Conservation (phyloP, 2,888 invertebrate genomes). For the Ceraclea dissimilis region DNA sequence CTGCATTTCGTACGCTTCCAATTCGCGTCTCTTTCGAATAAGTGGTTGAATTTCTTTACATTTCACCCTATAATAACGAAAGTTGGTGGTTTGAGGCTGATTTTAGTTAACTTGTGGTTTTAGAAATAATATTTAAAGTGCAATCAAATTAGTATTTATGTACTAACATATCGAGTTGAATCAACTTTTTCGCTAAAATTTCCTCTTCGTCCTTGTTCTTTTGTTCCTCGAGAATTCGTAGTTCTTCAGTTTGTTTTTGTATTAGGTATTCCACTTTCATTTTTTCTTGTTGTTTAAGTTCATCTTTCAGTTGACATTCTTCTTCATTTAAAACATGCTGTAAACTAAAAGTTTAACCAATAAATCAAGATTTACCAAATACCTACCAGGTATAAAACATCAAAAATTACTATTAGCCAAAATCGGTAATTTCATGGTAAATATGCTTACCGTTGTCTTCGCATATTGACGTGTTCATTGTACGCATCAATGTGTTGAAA, state of each 20-base stretch:
- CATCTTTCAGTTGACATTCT: constrained; percentile 10
- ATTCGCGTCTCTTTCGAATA: constrained; percentile 36
- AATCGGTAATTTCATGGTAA: no score
- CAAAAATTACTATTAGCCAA: no score
- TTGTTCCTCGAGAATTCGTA: constrained; percentile 7
- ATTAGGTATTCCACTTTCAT: constrained; percentile 7
- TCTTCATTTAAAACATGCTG: constrained; percentile 19
- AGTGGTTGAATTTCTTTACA: constrained; percentile 19
- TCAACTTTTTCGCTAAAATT: constrained; percentile 13
- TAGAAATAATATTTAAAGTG: no score
- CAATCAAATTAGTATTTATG: no score
- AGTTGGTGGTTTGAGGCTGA: no score
- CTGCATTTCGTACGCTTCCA: constrained; percentile 48
- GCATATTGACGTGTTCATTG: constrained; percentile 11
- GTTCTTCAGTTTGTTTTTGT: constrained; percentile 10
- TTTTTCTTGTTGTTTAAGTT: constrained; percentile 12
- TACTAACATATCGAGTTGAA: constrained; percentile 20
- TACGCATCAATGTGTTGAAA: constrained; percentile 9
- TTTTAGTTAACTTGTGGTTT: no score
- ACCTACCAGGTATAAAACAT: no score
- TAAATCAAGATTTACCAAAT: no score
- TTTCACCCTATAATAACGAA: constrained; percentile 17
- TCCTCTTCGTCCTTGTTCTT: constrained; percentile 17
- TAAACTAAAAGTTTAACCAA: no score
- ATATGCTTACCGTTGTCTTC: constrained; percentile 18